Evolutionary conservation across 2,888 invertebrate genomes (phyloP).

Genomic region (Noctua comes): DNA sequence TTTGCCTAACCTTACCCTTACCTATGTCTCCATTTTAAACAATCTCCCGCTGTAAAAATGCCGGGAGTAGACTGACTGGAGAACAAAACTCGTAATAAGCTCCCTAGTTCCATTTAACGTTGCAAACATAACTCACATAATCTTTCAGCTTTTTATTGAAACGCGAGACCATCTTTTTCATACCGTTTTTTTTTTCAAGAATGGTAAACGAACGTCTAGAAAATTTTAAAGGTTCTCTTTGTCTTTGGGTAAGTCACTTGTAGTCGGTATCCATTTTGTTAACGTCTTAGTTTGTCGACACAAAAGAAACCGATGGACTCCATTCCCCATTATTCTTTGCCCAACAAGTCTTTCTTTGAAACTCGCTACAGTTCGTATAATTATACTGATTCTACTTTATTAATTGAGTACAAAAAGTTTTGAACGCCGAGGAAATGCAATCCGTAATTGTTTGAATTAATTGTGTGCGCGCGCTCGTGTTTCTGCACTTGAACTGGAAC

Average conservation of each 20-base stretch:
- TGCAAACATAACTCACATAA: conserved; percentile 19
- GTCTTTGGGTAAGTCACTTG: conserved; percentile 10
- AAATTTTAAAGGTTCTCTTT: conserved; percentile 20
- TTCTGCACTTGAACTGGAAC: neutral
- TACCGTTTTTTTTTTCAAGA: neutral
- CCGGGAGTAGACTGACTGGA: neutral
- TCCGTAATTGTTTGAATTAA: neutral
- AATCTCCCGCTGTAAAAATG: neutral
- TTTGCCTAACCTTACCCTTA: neutral
- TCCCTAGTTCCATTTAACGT: neutral
- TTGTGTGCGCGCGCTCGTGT: neutral
- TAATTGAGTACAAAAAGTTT: neutral
- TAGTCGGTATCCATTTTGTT: conserved; percentile 25
- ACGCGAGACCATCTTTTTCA: neutral
- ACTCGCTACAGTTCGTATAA: neutral
- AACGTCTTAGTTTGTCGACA: conserved; percentile 9
- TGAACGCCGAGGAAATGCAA: neutral
- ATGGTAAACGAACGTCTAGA: conserved; percentile 19
- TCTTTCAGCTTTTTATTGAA: conserved; percentile 7
- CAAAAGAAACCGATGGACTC: conserved; percentile 20
- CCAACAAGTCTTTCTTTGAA: neutral
- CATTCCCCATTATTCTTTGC: neutral
- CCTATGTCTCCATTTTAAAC: conserved; percentile 2
- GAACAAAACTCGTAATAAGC: conserved; percentile 4
- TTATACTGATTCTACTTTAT: neutral